Conservation (phyloP, 2,797 vertebrate genomes). For the Melanotaenia maccullochi region DNA sequence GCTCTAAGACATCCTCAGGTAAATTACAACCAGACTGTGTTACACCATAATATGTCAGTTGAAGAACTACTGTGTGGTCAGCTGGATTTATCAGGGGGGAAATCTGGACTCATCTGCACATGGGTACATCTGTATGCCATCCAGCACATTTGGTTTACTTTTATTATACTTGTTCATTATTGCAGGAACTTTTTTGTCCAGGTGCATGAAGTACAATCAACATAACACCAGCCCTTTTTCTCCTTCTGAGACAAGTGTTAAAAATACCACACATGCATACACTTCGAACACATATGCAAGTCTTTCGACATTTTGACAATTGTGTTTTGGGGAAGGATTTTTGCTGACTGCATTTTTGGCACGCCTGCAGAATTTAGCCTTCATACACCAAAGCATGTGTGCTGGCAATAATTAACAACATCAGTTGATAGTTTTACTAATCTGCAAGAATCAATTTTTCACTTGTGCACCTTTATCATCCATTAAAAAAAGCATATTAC, state of each 20-base stretch:
- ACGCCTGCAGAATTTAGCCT: neutral
- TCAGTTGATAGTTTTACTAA: constrained; percentile 22
- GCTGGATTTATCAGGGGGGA: constrained; percentile 9
- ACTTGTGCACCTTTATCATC: constrained; percentile 27
- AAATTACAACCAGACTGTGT: constrained; percentile 32
- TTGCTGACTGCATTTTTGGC: constrained; percentile 30
- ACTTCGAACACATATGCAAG: neutral
- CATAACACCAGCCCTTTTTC: neutral
- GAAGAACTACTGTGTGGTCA: constrained; percentile 7
- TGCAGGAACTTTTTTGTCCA: neutral
- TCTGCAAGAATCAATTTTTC: constrained; percentile 22
- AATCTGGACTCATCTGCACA: neutral
- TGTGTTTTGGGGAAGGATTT: constrained; percentile 17
- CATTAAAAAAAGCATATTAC: constrained; percentile 38
- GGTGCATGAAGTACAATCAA: constrained; percentile 6
- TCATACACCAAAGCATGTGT: constrained; percentile 2
- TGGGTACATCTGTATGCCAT: constrained; percentile 22
- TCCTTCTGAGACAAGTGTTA: neutral
- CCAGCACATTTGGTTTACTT: constrained; percentile 15
- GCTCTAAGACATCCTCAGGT: constrained; percentile 22
- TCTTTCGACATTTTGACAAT: neutral
- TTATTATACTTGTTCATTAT: neutral
- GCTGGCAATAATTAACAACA: neutral
- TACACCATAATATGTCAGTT: neutral
- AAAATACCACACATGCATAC: neutral